Conservation (phyloP, 1,140 invertebrate genomes). For the Chironomus tepperi region DNA sequence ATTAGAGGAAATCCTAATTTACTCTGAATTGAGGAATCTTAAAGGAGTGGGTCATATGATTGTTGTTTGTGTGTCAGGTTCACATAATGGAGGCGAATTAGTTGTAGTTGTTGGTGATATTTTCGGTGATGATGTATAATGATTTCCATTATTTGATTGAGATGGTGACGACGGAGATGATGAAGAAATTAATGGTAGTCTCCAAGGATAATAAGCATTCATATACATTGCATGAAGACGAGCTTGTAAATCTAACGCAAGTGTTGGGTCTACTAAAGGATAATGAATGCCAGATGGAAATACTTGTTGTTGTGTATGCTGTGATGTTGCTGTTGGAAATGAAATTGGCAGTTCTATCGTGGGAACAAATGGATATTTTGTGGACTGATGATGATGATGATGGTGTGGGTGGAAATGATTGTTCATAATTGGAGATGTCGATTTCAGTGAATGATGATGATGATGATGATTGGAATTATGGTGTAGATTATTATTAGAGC, state of each 20-base stretch:
- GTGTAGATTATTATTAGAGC: constrained; percentile 32
- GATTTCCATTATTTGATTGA: constrained; percentile 32
- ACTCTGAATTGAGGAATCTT: constrained; percentile 30
- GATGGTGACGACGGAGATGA: constrained; percentile 36
- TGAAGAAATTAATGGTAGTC: constrained; percentile 33
- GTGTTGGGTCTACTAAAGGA: constrained; percentile 33
- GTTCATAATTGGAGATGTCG: constrained; percentile 32
- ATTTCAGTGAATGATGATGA: constrained; percentile 10
- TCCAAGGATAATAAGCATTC: constrained; percentile 37
- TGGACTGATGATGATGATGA: background rate
- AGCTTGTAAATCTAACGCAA: constrained; percentile 38
- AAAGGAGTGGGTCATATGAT: constrained; percentile 41
- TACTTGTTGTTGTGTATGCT: background rate
- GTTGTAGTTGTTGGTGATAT: constrained; percentile 33
- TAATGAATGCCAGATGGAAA: constrained; percentile 34
- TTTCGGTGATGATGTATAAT: constrained; percentile 38
- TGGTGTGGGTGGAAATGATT: constrained; percentile 28
- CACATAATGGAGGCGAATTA: constrained; percentile 23
- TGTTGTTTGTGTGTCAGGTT: constrained; percentile 33
- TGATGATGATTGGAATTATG: constrained; percentile 9
- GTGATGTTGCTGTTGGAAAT: constrained; percentile 26
- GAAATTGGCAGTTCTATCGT: constrained; percentile 27
- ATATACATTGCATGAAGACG: constrained; percentile 39
- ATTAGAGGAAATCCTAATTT: background rate
- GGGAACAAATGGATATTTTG: constrained; percentile 24